phyloP scores from a whole-genome alignment of 2,113 vertebrate genomes.

The Australoheros scitulus region DNA sequence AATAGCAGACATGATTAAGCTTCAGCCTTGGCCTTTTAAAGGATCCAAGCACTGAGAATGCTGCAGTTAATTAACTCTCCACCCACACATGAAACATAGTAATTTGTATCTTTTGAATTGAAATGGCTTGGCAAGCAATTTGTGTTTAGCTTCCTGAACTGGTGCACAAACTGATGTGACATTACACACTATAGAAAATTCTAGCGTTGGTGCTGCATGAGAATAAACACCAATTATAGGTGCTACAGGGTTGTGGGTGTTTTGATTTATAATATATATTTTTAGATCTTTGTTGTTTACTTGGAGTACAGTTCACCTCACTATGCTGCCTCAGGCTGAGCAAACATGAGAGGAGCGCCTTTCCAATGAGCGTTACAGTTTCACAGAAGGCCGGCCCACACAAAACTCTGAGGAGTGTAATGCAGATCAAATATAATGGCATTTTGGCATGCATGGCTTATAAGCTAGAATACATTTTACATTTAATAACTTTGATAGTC shows the following conservation, averaged over 20 bases:
- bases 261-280: constrained; percentile 5
- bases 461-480: constrained; percentile 38
- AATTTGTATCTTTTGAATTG: constrained; percentile 48
- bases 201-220: not conserved
- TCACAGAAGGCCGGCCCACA: constrained; percentile 2
- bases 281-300: constrained; percentile 6
- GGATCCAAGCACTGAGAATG: constrained; percentile 34
- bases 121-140: constrained; percentile 35
- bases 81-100: constrained; percentile 26
- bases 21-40: constrained; percentile 34
- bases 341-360: not conserved
- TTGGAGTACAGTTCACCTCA: not conserved
- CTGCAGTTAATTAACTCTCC: constrained; percentile 61
- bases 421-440: constrained; percentile 33
- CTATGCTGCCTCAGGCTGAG: not conserved
- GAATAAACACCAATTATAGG: not conserved
- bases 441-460: constrained; percentile 47
- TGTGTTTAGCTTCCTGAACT: constrained; percentile 46
- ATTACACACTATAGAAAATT: constrained; percentile 27
- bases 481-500: constrained; percentile 57
- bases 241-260: not conserved
- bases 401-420: not conserved
- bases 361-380: not conserved
- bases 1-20: constrained; percentile 53
- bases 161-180: constrained; percentile 23